Percentiles rank a stretch among this genome's conserved stretches.
Evolutionary conservation across 2,113 vertebrate species (phyloP).

Genomic region (Indicator indicator): DNA sequence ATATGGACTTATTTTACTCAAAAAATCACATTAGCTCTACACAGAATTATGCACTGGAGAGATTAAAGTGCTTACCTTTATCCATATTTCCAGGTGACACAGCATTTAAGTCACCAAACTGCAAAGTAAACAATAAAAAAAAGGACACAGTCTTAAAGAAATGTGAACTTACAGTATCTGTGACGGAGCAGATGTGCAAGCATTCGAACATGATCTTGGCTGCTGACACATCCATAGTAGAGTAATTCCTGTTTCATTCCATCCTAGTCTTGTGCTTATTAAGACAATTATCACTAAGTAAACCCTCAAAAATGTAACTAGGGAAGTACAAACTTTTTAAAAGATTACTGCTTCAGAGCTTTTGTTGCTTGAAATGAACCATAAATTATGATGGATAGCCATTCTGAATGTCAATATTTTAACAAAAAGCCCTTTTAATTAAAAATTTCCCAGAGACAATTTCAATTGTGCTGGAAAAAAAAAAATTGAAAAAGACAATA

Average conservation of each 20-base stretch:
- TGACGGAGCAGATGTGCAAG: not conserved
- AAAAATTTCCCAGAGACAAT: not conserved
- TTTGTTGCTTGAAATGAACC: not conserved
- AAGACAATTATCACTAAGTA: conserved; percentile 38
- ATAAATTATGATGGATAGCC: not conserved
- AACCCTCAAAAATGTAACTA: not conserved
- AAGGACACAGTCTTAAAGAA: conserved; percentile 21
- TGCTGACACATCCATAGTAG: not conserved
- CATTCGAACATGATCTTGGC: not conserved
- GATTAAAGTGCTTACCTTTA: conserved; percentile 78
- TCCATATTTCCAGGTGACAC: conserved; percentile 85
- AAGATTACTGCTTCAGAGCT: not conserved
- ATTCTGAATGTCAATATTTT: not conserved
- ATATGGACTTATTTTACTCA: not conserved
- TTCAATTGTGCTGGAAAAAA: not conserved
- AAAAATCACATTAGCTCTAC: not conserved
- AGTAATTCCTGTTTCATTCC: not conserved
- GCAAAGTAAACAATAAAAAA: conserved; percentile 67
- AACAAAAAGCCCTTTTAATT: not conserved
- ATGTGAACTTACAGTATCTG: not conserved
- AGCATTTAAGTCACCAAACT: conserved; percentile 86
- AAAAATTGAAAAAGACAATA: not conserved
- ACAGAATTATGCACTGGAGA: not conserved
- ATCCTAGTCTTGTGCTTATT: conserved; percentile 7
- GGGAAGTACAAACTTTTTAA: not conserved